Conservation (phyloP, 2,113 vertebrate species). For the Ameiurus melas region DNA sequence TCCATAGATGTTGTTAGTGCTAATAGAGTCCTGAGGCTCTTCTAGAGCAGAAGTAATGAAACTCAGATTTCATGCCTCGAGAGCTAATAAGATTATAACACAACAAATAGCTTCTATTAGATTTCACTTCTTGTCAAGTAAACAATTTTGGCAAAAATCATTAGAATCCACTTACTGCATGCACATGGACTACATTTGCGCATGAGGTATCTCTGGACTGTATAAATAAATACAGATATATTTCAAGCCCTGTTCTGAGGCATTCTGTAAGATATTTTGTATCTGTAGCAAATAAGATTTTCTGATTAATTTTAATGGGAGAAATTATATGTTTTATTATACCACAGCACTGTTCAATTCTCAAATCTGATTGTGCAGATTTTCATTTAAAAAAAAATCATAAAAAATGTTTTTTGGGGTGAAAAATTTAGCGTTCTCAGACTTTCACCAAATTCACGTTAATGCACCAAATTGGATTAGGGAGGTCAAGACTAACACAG, state of each 20-base stretch:
- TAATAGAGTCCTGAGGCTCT: constrained; percentile 18
- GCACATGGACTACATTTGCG: not conserved
- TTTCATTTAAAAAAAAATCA: too few species aligned
- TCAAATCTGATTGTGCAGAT: too few species aligned
- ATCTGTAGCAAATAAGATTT: not conserved
- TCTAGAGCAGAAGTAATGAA: constrained; percentile 28
- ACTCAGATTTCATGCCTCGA: constrained; percentile 1
- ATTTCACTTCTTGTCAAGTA: constrained; percentile 4
- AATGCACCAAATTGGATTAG: too few species aligned
- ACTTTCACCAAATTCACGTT: too few species aligned
- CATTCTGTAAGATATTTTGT: not conserved
- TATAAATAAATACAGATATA: not conserved
- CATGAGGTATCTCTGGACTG: not conserved
- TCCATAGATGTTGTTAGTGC: constrained; percentile 17
- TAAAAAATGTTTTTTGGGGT: too few species aligned
- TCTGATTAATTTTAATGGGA: not conserved
- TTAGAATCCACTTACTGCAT: not conserved
- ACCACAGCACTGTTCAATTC: not conserved
- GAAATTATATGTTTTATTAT: not conserved
- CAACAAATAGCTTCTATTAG: constrained; percentile 7
- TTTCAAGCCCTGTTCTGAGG: not conserved
- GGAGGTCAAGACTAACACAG: too few species aligned
- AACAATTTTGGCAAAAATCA: not conserved
- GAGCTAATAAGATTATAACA: constrained; percentile 25
- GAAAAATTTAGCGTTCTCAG: too few species aligned